Evolutionary conservation across 2,113 vertebrate species (phyloP).

Genomic region (Laterallus jamaicensis): DNA sequence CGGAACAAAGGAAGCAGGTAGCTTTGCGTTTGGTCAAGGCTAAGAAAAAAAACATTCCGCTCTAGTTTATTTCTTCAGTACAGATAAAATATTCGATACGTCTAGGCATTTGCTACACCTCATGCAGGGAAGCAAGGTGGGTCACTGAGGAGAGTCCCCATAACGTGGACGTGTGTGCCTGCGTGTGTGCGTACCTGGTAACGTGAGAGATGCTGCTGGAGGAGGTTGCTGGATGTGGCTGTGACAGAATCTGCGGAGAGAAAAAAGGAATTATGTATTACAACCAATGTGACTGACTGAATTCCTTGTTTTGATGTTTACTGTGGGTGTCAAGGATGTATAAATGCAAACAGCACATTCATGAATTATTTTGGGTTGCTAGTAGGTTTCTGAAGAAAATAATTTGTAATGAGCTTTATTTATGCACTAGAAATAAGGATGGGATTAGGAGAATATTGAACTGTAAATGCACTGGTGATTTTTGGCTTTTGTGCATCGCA

Average conservation of each 20-base stretch:
- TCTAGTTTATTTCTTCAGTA: fast-evolving
- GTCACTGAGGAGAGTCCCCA: neutral
- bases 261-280: slow-evolving; percentile 13
- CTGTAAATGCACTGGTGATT: slow-evolving; percentile 57
- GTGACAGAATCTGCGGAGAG: neutral
- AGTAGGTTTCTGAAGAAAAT: slow-evolving; percentile 65
- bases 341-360: slow-evolving; percentile 58
- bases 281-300: slow-evolving; percentile 39
- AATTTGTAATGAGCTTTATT: slow-evolving; percentile 65
- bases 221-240: slow-evolving; percentile 2
- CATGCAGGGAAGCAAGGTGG: fast-evolving
- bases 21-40: neutral
- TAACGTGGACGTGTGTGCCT: neutral
- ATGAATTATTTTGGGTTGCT: slow-evolving; percentile 61
- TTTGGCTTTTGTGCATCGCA: slow-evolving; percentile 49
- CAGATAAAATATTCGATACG: fast-evolving
- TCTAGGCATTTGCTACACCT: neutral
- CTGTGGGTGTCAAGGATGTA: slow-evolving; percentile 56
- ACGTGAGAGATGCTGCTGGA: neutral
- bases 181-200: neutral
- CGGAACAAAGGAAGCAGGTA: neutral
- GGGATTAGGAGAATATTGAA: slow-evolving; percentile 70
- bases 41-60: neutral
- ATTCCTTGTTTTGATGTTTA: slow-evolving; percentile 67
- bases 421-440: slow-evolving; percentile 63